phyloP scores from a whole-genome alignment of 2,113 vertebrate genomes.

The Phaethon lepturus region DNA sequence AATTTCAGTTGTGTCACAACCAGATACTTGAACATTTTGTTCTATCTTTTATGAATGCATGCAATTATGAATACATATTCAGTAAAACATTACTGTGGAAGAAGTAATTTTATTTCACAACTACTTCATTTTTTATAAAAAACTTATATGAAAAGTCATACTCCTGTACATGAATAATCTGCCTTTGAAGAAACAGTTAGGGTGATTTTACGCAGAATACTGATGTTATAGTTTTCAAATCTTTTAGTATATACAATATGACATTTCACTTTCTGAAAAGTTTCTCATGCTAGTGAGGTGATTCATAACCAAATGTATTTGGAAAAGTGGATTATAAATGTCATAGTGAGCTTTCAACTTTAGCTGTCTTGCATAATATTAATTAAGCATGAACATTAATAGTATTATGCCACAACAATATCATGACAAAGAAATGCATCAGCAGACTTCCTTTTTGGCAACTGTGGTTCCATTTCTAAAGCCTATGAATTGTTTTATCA shows the following conservation, averaged over 20 bases:
- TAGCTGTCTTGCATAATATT: neutral
- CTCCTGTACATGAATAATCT: neutral
- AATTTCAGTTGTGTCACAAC: neutral
- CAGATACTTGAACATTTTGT: constrained; percentile 37
- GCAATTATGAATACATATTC: neutral
- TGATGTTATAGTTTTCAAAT: neutral
- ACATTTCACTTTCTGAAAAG: neutral
- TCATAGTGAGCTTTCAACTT: neutral
- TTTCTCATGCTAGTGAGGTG: neutral
- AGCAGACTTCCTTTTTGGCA: neutral
- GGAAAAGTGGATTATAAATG: neutral
- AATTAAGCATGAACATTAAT: neutral
- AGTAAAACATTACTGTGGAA: neutral
- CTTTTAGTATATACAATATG: neutral
- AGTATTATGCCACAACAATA: neutral
- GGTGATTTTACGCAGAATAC: neutral
- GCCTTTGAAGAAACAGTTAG: neutral
- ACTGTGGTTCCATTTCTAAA: neutral
- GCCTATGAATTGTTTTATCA: neutral
- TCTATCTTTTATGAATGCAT: neutral
- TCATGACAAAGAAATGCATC: neutral
- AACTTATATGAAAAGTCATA: neutral
- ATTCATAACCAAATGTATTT: neutral
- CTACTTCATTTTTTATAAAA: neutral
- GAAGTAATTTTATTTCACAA: neutral